Evolutionary conservation across 2,797 vertebrate genomes (phyloP).

Genomic region (Geotrypetes seraphini): DNA sequence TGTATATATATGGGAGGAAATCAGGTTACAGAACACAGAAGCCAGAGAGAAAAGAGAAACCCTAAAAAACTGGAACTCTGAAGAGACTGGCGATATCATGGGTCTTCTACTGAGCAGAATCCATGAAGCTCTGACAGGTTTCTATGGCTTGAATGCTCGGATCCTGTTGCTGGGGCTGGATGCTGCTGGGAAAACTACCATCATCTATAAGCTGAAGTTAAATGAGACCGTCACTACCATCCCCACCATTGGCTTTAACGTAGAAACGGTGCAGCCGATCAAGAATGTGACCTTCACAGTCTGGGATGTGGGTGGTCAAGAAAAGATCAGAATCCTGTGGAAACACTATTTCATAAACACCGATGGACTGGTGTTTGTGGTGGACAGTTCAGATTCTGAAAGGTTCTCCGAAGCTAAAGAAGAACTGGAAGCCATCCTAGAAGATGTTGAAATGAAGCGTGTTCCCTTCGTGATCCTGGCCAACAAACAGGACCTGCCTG

Average conservation of each 20-base stretch:
- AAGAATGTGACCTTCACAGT: slow-evolving; percentile 70
- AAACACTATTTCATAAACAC: slow-evolving; percentile 65
- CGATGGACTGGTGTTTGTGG: slow-evolving; percentile 39
- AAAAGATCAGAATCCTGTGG: slow-evolving; percentile 67
- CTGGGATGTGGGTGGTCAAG: slow-evolving; percentile 72
- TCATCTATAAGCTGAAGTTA: slow-evolving; percentile 19
- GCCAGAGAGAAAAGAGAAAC: neutral
- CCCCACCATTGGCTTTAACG: slow-evolving; percentile 52
- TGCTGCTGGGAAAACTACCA: slow-evolving; percentile 20
- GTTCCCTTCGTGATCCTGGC: slow-evolving; percentile 15
- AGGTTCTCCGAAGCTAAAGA: slow-evolving; percentile 7
- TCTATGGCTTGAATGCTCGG: slow-evolving; percentile 2
- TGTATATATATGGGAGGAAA: neutral
- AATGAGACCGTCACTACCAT: slow-evolving; percentile 10
- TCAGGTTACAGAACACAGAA: neutral
- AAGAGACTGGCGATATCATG: neutral
- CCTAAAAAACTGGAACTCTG: neutral
- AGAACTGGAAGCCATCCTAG: slow-evolving; percentile 2
- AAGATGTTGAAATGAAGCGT: neutral
- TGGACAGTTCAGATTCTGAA: slow-evolving; percentile 13
- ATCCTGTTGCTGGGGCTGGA: slow-evolving; percentile 23
- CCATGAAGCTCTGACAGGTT: neutral
- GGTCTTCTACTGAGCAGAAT: slow-evolving; percentile 3
- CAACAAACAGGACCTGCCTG: slow-evolving; percentile 25
- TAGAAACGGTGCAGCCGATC: slow-evolving; percentile 69